These are phyloP conservation scores for Chromis chromis DNA, from an alignment of 2,797 vertebrate species.

Conservation along the genomic window DNA sequence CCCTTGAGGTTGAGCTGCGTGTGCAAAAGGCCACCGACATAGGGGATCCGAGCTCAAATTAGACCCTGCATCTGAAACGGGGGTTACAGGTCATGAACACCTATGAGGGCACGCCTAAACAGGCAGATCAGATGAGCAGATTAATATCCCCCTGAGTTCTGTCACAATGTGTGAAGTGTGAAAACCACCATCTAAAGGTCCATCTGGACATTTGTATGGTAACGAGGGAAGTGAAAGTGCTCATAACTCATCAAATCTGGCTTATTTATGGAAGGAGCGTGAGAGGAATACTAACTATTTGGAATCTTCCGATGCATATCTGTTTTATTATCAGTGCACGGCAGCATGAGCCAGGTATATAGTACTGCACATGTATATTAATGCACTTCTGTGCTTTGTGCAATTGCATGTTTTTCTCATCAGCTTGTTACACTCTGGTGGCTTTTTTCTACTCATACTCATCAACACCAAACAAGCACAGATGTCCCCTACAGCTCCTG, in stretches of 20 bases:
- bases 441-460: constrained; percentile 7
- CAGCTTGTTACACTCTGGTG: constrained; percentile 9
- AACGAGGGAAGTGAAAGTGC: constrained; percentile 44
- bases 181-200: constrained; percentile 41
- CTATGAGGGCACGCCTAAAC: constrained; percentile 27
- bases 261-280: constrained; percentile 36
- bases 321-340: constrained; percentile 1
- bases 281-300: constrained; percentile 39
- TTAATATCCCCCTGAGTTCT: constrained; percentile 42
- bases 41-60: constrained; percentile 64
- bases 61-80: constrained; percentile 49
- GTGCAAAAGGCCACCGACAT: constrained; percentile 66
- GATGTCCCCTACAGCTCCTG: constrained; percentile 14
- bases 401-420: constrained; percentile 16
- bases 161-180: constrained; percentile 47
- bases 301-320: constrained; percentile 6
- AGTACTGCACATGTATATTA: not conserved
- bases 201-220: constrained; percentile 53
- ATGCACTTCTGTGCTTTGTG: constrained; percentile 20
- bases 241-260: constrained; percentile 36
- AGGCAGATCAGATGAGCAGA: constrained; percentile 53
- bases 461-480: constrained; percentile 32
- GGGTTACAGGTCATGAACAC: constrained; percentile 56
- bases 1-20: constrained; percentile 67
- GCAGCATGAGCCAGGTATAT: not conserved